These are phyloP conservation scores for Gryllus longicercus DNA, from an alignment of 2,888 invertebrate genomes.

Conservation along the genomic window DNA sequence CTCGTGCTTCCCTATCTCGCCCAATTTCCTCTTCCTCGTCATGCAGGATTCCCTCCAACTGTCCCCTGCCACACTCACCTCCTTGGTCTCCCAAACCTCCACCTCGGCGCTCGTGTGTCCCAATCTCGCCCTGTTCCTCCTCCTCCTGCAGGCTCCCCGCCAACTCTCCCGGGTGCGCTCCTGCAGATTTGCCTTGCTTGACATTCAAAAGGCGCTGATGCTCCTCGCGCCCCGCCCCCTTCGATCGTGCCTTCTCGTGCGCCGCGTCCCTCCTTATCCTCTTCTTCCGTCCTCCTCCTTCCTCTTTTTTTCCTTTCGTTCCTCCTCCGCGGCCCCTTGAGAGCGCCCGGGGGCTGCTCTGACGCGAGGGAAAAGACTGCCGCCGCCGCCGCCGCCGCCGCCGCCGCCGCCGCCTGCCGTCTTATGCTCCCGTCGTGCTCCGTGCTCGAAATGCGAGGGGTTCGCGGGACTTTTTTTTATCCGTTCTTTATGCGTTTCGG, in stretches of 20 bases:
- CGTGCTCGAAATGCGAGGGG: too few relatives aligned
- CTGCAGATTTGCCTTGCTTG: conserved; percentile 33
- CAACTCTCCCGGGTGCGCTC: not conserved
- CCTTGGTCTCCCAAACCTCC: too few relatives aligned
- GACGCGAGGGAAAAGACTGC: too few relatives aligned
- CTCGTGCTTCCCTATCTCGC: too few relatives aligned
- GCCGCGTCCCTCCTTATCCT: not conserved
- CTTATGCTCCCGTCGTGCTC: too few relatives aligned
- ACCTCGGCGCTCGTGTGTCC: too few relatives aligned
- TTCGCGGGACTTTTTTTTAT: too few relatives aligned
- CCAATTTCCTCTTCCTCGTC: too few relatives aligned
- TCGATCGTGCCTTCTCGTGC: not conserved
- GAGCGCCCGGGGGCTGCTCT: not conserved
- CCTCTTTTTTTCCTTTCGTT: not conserved
- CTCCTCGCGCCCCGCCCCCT: conserved; percentile 25
- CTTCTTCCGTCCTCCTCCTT: not conserved
- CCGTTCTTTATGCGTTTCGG: conserved; percentile 17
- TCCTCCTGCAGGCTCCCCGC: not conserved
- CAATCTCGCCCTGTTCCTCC: conserved; percentile 12
- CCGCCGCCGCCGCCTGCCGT: not conserved
- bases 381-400: not conserved
- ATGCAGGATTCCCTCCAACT: too few relatives aligned
- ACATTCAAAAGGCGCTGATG: conserved; percentile 37
- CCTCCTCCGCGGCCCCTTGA: not conserved
- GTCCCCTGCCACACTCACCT: too few relatives aligned